Conservation (phyloP, 1,140 invertebrate species). For the Zaprionus vittiger region DNA sequence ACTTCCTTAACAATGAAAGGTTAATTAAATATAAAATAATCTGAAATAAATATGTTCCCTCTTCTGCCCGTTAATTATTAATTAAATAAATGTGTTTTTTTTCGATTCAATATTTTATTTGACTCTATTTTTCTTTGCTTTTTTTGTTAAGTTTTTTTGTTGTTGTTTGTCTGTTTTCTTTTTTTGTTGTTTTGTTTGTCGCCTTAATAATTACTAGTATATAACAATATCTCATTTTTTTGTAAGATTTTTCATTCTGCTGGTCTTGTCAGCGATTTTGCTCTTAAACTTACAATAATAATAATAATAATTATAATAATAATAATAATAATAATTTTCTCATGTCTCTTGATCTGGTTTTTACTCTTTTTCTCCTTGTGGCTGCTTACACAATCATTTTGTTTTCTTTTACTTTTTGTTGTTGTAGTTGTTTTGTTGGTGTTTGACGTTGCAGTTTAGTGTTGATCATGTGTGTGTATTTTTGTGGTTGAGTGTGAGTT, state of each 20-base stretch:
- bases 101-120: slow-evolving; percentile 83
- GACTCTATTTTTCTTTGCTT: slow-evolving; percentile 80
- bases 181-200: slow-evolving; percentile 74
- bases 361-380: slow-evolving; percentile 60
- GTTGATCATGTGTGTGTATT: slow-evolving; percentile 36
- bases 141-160: slow-evolving; percentile 70
- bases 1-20: not conserved
- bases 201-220: slow-evolving; percentile 81
- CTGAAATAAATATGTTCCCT: not conserved
- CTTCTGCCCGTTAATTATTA: not conserved
- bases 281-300: slow-evolving; percentile 80
- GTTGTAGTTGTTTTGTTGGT: slow-evolving; percentile 51
- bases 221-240: slow-evolving; percentile 84
- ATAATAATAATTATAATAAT: slow-evolving; percentile 53
- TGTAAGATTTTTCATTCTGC: slow-evolving; percentile 81
- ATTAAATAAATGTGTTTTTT: slow-evolving; percentile 48
- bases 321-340: slow-evolving; percentile 75
- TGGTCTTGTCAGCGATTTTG: slow-evolving; percentile 84
- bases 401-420: slow-evolving; percentile 16
- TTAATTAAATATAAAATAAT: not conserved
- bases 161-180: slow-evolving; percentile 65
- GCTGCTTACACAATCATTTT: slow-evolving; percentile 51
- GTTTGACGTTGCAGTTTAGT: slow-evolving; percentile 59
- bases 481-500: slow-evolving; percentile 38
- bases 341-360: slow-evolving; percentile 78